Percentiles rank a stretch among this genome's conserved stretches.
Evolutionary conservation across 2,888 invertebrate genomes (phyloP).

Genomic region (Acrocyrtus sp.): DNA sequence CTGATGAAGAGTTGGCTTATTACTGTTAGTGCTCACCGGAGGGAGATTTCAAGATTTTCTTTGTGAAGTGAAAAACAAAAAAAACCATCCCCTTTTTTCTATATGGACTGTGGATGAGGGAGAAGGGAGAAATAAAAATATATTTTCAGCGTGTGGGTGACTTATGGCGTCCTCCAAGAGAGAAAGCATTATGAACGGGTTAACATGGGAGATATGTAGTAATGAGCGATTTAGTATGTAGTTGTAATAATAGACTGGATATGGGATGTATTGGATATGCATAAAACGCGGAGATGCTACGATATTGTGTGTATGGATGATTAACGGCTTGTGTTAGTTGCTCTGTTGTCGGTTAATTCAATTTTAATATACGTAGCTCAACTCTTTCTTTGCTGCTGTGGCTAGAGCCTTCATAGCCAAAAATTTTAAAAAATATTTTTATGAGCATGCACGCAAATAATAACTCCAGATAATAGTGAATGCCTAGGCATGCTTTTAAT

Average conservation of each 20-base stretch:
- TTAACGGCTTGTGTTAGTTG: conserved; percentile 36
- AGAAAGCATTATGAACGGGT: too few species aligned
- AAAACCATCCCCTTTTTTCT: conserved; percentile 16
- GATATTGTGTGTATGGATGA: conserved; percentile 14
- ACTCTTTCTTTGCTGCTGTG: neutral
- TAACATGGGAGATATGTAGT: neutral
- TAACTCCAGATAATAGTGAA: too few species aligned
- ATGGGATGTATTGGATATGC: neutral
- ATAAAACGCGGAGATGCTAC: conserved; percentile 15
- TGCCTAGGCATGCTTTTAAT: too few species aligned
- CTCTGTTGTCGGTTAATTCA: conserved; percentile 44
- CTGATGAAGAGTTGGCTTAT: conserved; percentile 9
- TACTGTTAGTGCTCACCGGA: conserved; percentile 32
- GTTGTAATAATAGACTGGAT: neutral
- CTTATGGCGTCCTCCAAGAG: conserved; percentile 28
- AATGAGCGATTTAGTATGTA: neutral
- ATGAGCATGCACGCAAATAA: conserved; percentile 21
- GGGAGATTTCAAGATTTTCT: conserved; percentile 14
- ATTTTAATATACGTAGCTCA: conserved; percentile 32
- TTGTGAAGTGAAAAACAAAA: conserved; percentile 2
- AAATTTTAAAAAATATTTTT: conserved; percentile 3
- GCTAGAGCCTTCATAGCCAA: neutral
- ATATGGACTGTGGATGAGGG: neutral
- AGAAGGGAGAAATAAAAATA: neutral
- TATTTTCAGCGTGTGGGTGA: conserved; percentile 38